Base-by-base conservation (phyloP, 2,797 vertebrate genomes). In the Enteromius treurensis region DNA sequence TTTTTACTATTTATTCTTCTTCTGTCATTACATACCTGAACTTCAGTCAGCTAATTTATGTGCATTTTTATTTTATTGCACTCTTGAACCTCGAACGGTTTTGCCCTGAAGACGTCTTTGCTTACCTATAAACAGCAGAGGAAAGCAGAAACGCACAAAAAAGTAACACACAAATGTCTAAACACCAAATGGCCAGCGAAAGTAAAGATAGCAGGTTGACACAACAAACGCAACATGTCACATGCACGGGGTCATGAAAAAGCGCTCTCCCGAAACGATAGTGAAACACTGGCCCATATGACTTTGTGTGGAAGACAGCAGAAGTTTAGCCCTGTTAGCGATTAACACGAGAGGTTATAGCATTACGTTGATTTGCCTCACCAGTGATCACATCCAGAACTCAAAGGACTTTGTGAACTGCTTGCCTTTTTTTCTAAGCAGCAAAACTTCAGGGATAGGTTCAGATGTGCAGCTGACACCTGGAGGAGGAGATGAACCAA, bases 91-190 rank as follows among this genome's bases (percentile, higher is more conserved):
- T 60, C 68, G 49, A 83, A 71, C 67, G 17, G 29, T 78, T 51
- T 14, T 71, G 75, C 67, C 67, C 55, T 71, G 51, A 34, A 26
- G 76, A 62, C 15, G 6, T 71, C 75, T 58, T 71, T 83, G 75
- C 51, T 83, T 83, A 78, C 62, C 40, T 58, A 29, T 81, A 85
- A 81, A 64, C 64, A 77, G 67, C n/a, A 51, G 23, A 45, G 23
- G 62, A 55, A 62, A 82, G 73, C 45, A 42, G 80, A 79, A 60
- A 58, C 15, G 68, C 0, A 40, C 23, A 37, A 68, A 76, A 82
- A 42, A 79, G 53, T 82, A 60, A 87, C 64, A 79, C n/a, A 23
- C n/a, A 17, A 58, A 47, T 23, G 37, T 83, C 40, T 49, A 74
- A 69, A 58, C 23, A 34, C 51, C 23, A 14, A 45, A 53, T 40